Conservation (phyloP, 2,888 invertebrate species). For the Proisotoma minuta region DNA sequence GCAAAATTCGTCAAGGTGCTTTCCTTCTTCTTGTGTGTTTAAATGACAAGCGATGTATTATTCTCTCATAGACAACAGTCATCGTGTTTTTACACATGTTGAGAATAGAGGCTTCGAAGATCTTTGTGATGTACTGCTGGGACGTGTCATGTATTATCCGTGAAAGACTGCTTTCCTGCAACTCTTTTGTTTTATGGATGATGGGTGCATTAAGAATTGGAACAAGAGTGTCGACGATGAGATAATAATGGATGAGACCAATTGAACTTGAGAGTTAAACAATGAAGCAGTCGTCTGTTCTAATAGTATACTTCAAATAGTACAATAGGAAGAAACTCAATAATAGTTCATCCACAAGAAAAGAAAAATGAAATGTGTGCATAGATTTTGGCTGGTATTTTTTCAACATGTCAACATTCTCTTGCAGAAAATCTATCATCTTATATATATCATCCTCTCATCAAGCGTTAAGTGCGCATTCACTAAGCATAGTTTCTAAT, state of each 20-base stretch:
- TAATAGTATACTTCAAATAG: slow-evolving; percentile 10
- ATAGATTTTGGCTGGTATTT: background rate
- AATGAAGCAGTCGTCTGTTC: slow-evolving; percentile 4
- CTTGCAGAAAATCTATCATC: slow-evolving; percentile 3
- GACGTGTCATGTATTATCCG: too few species aligned
- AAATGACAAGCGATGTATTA: background rate
- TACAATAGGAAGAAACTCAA: background rate
- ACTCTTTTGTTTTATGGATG: too few species aligned
- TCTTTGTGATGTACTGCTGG: background rate
- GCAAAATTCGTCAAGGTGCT: too few species aligned
- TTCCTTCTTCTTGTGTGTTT: too few species aligned
- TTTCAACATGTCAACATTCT: slow-evolving; percentile 12
- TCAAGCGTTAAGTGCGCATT: background rate
- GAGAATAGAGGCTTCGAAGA: background rate
- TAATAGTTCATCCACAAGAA: slow-evolving; percentile 12
- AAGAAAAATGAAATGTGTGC: slow-evolving; percentile 10
- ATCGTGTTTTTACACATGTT: slow-evolving; percentile 10
- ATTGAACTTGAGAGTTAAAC: slow-evolving; percentile 21
- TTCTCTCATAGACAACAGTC: slow-evolving; percentile 2
- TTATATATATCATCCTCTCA: background rate
- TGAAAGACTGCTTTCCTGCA: too few species aligned
- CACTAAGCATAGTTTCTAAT: too few species aligned
- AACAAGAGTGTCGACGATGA: slow-evolving; percentile 4
- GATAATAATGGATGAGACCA: slow-evolving; percentile 22
- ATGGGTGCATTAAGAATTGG: too few species aligned